A percentile compares a stretch with the other conserved stretches of the same genome.
Evolutionary conservation across 1,140 invertebrate genomes (phyloP).

Genomic region (Patella vulgata): DNA sequence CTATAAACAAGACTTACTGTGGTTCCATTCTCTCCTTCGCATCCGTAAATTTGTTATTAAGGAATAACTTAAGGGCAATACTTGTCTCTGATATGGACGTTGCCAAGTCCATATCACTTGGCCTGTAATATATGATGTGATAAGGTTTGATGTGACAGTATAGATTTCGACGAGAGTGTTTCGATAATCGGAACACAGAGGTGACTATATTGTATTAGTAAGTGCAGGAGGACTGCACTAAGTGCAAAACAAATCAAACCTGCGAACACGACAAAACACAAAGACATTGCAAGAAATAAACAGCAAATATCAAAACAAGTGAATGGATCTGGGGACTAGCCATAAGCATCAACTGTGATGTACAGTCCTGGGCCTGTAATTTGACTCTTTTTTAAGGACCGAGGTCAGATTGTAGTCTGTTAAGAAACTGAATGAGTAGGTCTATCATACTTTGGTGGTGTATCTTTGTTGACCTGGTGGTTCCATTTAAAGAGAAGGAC

Average conservation of each 20-base stretch:
- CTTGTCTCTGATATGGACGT: constrained; percentile 71
- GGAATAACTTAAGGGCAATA: constrained; percentile 81
- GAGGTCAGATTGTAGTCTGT: too few species aligned
- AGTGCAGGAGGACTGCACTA: too few species aligned
- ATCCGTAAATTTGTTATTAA: constrained; percentile 88
- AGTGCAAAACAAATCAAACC: background rate
- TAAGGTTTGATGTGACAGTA: background rate
- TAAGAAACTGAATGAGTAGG: too few species aligned
- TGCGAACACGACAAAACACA: constrained; percentile 5
- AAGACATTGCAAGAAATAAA: too few species aligned
- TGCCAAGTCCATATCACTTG: constrained; percentile 41
- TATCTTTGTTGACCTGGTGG: too few species aligned
- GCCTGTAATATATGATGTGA: constrained; percentile 23
- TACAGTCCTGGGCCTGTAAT: too few species aligned
- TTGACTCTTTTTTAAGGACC: background rate
- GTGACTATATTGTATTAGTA: constrained; percentile 5
- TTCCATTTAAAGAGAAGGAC: too few species aligned
- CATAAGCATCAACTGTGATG: too few species aligned
- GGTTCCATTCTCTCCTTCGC: constrained; percentile 80
- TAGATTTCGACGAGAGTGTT: constrained; percentile 1
- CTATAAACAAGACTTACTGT: constrained; percentile 69
- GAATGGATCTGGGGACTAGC: too few species aligned
- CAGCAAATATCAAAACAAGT: too few species aligned
- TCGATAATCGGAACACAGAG: constrained; percentile 3
- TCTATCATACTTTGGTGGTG: too few species aligned